These are phyloP conservation scores for Apotomis betuletana DNA, from an alignment of 2,888 invertebrate species.

Conservation along the genomic window DNA sequence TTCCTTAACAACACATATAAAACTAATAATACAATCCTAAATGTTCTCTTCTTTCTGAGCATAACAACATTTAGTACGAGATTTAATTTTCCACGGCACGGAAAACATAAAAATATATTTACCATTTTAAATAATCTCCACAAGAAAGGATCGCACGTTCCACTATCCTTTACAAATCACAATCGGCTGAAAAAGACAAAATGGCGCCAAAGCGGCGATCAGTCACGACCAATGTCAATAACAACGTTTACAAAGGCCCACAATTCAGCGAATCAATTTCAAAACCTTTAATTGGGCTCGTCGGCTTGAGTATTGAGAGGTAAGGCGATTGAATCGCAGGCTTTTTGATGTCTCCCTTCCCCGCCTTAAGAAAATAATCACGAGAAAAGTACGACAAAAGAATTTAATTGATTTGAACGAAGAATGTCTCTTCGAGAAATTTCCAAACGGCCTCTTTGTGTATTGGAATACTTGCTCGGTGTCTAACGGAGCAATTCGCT, in stretches of 20 bases:
- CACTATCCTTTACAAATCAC: slow-evolving; percentile 13
- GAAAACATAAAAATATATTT: too few species aligned
- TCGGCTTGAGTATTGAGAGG: slow-evolving; percentile 56
- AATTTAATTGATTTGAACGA: slow-evolving; percentile 75
- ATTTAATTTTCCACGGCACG: too few species aligned
- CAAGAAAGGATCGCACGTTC: neutral
- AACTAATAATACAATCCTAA: too few species aligned
- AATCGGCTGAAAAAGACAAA: slow-evolving; percentile 39
- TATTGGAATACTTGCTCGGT: slow-evolving; percentile 37
- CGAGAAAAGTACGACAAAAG: slow-evolving; percentile 66
- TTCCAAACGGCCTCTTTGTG: slow-evolving; percentile 36
- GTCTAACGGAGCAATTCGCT: slow-evolving; percentile 13
- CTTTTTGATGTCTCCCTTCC: slow-evolving; percentile 64
- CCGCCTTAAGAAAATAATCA: slow-evolving; percentile 70
- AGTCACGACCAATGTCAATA: slow-evolving; percentile 66
- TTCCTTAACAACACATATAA: fast-evolving
- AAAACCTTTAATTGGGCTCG: slow-evolving; percentile 78
- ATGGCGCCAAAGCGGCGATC: slow-evolving; percentile 62
- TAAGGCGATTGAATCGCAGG: slow-evolving; percentile 60
- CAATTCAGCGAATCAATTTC: slow-evolving; percentile 73
- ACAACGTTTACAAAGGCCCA: slow-evolving; percentile 66
- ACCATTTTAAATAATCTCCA: neutral
- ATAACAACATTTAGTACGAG: too few species aligned
- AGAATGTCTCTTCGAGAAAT: slow-evolving; percentile 59
- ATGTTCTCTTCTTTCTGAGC: too few species aligned